Evolutionary conservation across 1,140 invertebrate species (phyloP).

Genomic region (Heliconius hermathena): DNA sequence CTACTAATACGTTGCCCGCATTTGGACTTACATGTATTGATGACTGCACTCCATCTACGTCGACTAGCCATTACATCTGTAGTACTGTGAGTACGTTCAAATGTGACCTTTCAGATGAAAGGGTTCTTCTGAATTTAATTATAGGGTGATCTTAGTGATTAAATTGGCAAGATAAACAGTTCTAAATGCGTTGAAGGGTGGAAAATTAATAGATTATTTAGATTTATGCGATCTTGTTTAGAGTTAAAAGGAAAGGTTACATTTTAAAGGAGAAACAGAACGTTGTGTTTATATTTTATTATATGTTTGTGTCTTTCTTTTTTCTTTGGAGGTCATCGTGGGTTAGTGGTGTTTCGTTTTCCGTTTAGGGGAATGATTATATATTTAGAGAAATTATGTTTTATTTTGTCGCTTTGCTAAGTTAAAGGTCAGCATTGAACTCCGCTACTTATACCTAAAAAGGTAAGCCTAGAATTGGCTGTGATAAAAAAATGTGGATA

Average conservation of each 20-base stretch:
- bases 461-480: too few species aligned
- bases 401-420: too few species aligned
- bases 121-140: slow-evolving; percentile 44
- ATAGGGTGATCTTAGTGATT: slow-evolving; percentile 27
- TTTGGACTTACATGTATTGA: slow-evolving; percentile 66
- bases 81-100: slow-evolving; percentile 46
- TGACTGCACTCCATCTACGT: slow-evolving; percentile 70
- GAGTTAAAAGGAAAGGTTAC: background rate
- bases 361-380: too few species aligned
- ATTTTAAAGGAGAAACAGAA: background rate
- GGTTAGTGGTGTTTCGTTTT: too few species aligned
- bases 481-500: too few species aligned
- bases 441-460: too few species aligned
- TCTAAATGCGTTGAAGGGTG: slow-evolving; percentile 21
- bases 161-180: slow-evolving; percentile 26
- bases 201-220: slow-evolving; percentile 18
- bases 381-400: too few species aligned
- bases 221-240: background rate
- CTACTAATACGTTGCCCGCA: slow-evolving; percentile 47
- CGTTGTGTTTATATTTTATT: background rate
- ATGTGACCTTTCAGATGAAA: slow-evolving; percentile 45
- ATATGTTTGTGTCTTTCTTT: background rate
- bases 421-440: too few species aligned
- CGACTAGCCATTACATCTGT: slow-evolving; percentile 55
- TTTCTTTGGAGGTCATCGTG: background rate